Evolutionary conservation across 2,797 vertebrate species (phyloP).

Genomic region (Dryobates pubescens): DNA sequence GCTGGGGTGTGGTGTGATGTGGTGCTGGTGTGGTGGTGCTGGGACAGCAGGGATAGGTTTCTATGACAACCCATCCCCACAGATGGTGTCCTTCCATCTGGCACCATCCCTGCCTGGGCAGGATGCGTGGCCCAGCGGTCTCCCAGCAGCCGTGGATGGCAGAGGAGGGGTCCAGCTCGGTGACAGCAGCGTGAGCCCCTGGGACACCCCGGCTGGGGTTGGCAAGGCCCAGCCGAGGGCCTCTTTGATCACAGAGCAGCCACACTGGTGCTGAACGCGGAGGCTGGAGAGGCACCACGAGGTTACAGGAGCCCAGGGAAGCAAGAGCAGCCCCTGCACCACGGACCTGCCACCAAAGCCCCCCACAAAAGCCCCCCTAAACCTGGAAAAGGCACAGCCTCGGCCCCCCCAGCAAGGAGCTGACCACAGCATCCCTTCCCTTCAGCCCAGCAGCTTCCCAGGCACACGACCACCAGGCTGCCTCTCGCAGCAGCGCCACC

Average conservation of each 20-base stretch:
- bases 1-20: not conserved
- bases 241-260: not conserved
- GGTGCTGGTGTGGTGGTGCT: not conserved
- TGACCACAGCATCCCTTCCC: not conserved
- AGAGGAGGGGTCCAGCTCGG: not conserved
- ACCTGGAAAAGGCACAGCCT: not conserved
- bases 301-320: not conserved
- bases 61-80: conserved; percentile 41
- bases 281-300: not conserved
- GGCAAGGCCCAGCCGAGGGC: not conserved
- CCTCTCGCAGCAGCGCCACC: not conserved
- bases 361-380: accelerated
- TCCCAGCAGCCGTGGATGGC: not conserved
- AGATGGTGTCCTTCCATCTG: conserved; percentile 58
- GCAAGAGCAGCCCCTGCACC: accelerated
- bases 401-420: not conserved
- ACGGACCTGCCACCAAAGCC: accelerated
- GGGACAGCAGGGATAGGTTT: conserved; percentile 41
- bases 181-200: not conserved
- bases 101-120: conserved; percentile 48
- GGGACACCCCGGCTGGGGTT: accelerated
- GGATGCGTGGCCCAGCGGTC: not conserved
- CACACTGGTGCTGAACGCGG: accelerated
- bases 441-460: not conserved
- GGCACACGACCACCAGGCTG: not conserved